Conservation (phyloP, 1,140 invertebrate species). For the Hormaphis cornu region DNA sequence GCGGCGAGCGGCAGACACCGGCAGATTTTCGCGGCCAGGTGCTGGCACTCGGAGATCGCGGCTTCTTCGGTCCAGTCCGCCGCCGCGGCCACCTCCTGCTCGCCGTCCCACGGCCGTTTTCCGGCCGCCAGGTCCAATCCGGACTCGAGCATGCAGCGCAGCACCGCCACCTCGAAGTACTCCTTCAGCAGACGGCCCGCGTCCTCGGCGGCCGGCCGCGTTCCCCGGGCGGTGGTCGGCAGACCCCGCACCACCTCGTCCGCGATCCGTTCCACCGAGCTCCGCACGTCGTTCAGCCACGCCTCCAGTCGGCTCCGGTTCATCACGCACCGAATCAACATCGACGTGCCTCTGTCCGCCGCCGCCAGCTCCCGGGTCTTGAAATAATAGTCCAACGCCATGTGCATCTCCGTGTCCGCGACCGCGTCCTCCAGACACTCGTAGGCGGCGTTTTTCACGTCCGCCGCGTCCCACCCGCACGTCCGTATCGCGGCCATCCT, state of each 20-base stretch:
- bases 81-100: too few relatives aligned
- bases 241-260: not conserved
- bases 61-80: slow-evolving; percentile 36
- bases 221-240: not conserved
- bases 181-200: slow-evolving; percentile 45
- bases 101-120: slow-evolving; percentile 36
- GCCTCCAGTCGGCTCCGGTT: slow-evolving; percentile 2
- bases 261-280: not conserved
- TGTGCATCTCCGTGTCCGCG: slow-evolving; percentile 14
- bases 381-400: slow-evolving; percentile 18
- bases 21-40: slow-evolving; percentile 52
- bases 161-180: slow-evolving; percentile 63
- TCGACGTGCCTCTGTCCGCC: not conserved
- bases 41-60: slow-evolving; percentile 51
- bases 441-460: not conserved
- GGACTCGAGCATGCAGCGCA: slow-evolving; percentile 65
- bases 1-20: slow-evolving; percentile 42
- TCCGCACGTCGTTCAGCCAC: slow-evolving; percentile 2
- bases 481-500: not conserved
- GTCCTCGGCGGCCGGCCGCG: not conserved
- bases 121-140: slow-evolving; percentile 46
- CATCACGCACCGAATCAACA: slow-evolving; percentile 11
- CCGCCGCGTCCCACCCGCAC: not conserved
- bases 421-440: not conserved
- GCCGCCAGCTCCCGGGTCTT: not conserved